A percentile compares a stretch with the other conserved stretches of the same genome.
These are phyloP conservation scores for Nettapus auritus DNA, from an alignment of 2,113 vertebrate genomes.

Conservation along the genomic window DNA sequence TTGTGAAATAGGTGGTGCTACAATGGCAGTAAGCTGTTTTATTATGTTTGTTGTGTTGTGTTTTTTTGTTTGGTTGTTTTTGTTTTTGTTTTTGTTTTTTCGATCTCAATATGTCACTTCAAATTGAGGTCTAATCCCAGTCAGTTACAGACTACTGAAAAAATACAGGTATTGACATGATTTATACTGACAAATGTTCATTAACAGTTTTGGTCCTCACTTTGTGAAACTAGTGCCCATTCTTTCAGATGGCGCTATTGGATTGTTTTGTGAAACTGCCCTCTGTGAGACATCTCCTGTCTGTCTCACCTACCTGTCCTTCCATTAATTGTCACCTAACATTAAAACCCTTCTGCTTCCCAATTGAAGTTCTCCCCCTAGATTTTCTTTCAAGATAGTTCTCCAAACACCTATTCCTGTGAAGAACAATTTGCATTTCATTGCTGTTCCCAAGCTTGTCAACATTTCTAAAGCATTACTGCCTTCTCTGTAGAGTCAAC, in stretches of 20 bases:
- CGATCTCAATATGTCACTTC: neutral
- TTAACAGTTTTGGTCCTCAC: neutral
- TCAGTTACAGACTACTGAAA: neutral
- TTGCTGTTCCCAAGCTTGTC: neutral
- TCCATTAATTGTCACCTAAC: neutral
- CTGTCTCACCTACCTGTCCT: neutral
- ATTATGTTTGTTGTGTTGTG: neutral
- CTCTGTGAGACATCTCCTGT: neutral
- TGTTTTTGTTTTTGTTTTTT: neutral
- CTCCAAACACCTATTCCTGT: constrained; percentile 6
- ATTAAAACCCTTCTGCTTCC: neutral
- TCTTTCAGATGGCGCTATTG: neutral
- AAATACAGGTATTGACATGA: neutral
- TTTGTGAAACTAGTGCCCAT: neutral
- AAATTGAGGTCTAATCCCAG: neutral
- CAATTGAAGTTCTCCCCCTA: neutral
- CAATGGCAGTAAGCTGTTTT: neutral
- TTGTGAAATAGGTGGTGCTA: neutral
- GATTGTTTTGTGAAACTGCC: neutral
- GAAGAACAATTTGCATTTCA: constrained; percentile 30
- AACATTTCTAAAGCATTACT: neutral
- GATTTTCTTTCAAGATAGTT: neutral
- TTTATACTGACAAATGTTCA: neutral
- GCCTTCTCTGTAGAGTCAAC: constrained; percentile 7
- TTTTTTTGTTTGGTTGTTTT: no score